A percentile compares a stretch with the other conserved stretches of the same genome.
These are phyloP conservation scores for Betta splendens DNA, from an alignment of 2,797 vertebrate genomes.

Conservation along the genomic window DNA sequence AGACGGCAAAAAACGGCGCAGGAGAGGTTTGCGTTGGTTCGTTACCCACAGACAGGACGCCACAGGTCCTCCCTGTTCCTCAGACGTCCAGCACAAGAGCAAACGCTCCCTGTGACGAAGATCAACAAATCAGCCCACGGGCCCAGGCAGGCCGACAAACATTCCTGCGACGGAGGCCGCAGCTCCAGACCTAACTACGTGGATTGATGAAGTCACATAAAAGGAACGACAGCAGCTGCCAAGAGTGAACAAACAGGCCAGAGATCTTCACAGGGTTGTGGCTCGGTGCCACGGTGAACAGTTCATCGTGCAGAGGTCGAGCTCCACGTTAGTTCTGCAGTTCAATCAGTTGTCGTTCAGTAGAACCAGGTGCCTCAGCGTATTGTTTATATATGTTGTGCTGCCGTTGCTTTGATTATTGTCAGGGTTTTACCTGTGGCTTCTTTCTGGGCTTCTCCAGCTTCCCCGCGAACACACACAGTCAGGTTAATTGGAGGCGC, in stretches of 20 bases:
- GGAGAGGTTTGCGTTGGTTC: slow-evolving; percentile 32
- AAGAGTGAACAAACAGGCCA: slow-evolving; percentile 49
- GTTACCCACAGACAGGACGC: slow-evolving; percentile 34
- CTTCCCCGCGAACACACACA: no score
- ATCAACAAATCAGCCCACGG: slow-evolving; percentile 55
- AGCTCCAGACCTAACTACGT: slow-evolving; percentile 33
- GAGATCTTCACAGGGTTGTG: slow-evolving; percentile 43
- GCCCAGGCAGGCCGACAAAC: slow-evolving; percentile 30
- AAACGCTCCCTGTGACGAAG: slow-evolving; percentile 31
- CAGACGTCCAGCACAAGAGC: slow-evolving; percentile 36
- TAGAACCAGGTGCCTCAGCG: neutral
- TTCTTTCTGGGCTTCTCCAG: no score
- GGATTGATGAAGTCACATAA: slow-evolving; percentile 63
- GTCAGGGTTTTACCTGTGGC: no score
- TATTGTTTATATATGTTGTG: no score
- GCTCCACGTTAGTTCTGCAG: slow-evolving; percentile 1
- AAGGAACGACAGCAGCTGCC: slow-evolving; percentile 53
- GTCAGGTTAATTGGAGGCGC: no score
- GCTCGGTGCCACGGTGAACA: slow-evolving; percentile 42
- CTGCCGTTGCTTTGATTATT: no score
- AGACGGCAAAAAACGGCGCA: slow-evolving; percentile 15
- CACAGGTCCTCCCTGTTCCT: slow-evolving; percentile 23
- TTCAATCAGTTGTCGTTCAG: slow-evolving; percentile 17
- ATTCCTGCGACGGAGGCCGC: slow-evolving; percentile 39
- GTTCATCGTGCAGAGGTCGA: slow-evolving; percentile 28